Evolutionary conservation across 2,113 vertebrate species (phyloP).

Genomic region (Hemicordylus capensis): DNA sequence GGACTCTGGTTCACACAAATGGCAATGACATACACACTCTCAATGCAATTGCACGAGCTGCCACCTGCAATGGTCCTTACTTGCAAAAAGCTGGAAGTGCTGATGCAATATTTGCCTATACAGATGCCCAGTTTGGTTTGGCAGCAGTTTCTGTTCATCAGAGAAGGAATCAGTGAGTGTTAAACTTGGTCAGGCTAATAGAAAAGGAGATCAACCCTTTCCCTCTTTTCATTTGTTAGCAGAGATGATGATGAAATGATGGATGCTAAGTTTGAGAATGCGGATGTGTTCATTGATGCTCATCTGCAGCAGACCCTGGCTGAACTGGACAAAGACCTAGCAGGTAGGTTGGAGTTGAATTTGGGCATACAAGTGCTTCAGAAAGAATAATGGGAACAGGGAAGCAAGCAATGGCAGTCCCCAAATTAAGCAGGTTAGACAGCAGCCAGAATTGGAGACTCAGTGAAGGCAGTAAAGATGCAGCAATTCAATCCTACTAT

Average conservation of each 20-base stretch:
- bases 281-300: conserved; percentile 66
- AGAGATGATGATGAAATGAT: conserved; percentile 43
- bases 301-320: conserved; percentile 77
- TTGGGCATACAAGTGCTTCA: background rate
- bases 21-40: background rate
- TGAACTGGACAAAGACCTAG: conserved; percentile 78
- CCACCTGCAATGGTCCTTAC: background rate
- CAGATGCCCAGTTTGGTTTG: background rate
- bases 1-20: background rate
- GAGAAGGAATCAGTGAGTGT: background rate
- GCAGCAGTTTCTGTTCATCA: background rate
- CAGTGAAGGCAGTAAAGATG: background rate
- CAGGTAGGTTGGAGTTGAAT: conserved; percentile 68
- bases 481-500: background rate
- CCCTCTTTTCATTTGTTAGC: conserved; percentile 20
- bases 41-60: background rate
- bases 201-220: background rate
- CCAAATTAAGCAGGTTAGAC: background rate
- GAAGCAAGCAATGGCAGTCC: background rate
- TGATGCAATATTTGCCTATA: background rate
- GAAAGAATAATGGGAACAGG: background rate
- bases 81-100: background rate
- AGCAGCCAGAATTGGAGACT: background rate
- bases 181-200: background rate
- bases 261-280: conserved; percentile 42